Conservation (phyloP, 2,797 vertebrate genomes). For the Megaceryle alcyon region DNA sequence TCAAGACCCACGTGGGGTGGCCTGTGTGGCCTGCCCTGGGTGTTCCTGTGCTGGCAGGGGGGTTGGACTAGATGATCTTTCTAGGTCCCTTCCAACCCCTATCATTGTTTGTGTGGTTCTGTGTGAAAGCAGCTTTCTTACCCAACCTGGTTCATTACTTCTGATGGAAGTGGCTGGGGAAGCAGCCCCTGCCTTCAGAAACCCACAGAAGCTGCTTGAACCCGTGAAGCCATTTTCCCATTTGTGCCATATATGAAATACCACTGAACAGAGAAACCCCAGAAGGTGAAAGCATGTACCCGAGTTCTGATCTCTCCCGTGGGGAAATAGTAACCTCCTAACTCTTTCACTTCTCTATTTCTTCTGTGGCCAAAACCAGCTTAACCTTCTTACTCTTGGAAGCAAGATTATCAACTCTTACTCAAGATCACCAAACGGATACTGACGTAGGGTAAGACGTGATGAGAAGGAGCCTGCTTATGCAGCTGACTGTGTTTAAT, state of each 20-base stretch:
- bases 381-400: neutral
- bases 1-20: no score
- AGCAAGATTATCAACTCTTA: neutral
- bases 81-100: no score
- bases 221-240: neutral
- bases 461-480: neutral
- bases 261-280: neutral
- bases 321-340: neutral
- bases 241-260: neutral
- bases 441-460: neutral
- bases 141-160: neutral
- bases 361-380: neutral
- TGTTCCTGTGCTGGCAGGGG: no score
- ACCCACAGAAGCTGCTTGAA: neutral
- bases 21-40: no score
- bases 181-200: neutral
- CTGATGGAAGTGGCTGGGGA: neutral
- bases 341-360: neutral
- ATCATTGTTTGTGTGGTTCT: no score
- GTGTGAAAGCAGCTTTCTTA: neutral
- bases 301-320: neutral
- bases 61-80: no score
- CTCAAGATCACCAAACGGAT: neutral
- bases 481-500: slow-evolving; percentile 25
- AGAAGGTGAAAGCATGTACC: neutral